These are phyloP conservation scores for Aporophyla nigra DNA, from an alignment of 2,888 invertebrate species.

Conservation along the genomic window DNA sequence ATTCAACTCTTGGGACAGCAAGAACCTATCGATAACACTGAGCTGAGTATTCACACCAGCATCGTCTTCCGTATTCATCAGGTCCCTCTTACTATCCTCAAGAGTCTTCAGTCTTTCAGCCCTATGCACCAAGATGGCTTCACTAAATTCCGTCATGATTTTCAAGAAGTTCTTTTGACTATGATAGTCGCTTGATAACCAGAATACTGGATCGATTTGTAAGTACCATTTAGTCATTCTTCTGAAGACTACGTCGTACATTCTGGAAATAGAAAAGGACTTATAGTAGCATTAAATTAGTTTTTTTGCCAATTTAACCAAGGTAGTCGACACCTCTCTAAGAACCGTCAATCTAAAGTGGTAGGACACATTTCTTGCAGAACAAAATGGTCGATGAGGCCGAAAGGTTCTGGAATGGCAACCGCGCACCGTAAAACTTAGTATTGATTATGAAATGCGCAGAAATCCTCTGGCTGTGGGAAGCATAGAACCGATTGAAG, in stretches of 20 bases:
- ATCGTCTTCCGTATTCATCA: conserved; percentile 76
- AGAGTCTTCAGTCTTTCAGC: conserved; percentile 69
- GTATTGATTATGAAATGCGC: too few relatives aligned
- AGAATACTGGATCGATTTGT: conserved; percentile 81
- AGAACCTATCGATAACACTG: conserved; percentile 84
- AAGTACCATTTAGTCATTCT: conserved; percentile 86
- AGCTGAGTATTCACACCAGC: conserved; percentile 73
- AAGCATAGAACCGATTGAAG: too few relatives aligned
- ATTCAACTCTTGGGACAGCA: conserved; percentile 78
- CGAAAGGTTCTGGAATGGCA: too few relatives aligned
- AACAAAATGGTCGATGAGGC: too few relatives aligned
- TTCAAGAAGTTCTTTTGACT: conserved; percentile 66
- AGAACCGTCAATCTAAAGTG: too few relatives aligned
- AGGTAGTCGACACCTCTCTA: too few relatives aligned
- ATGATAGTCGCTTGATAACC: conserved; percentile 70
- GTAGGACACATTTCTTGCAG: too few relatives aligned
- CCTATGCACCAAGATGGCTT: conserved; percentile 71
- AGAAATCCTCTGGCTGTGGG: too few relatives aligned
- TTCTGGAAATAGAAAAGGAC: conserved; percentile 65
- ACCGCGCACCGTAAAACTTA: too few relatives aligned
- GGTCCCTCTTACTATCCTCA: conserved; percentile 61
- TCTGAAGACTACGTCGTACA: conserved; percentile 78
- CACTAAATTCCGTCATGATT: conserved; percentile 67
- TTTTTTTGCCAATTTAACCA: background rate
- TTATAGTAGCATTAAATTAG: background rate